Evolutionary conservation across 1,140 invertebrate species (phyloP), one percentile per base, ranked within the genome.

Genomic region (Drosophila arizonae): DNA sequence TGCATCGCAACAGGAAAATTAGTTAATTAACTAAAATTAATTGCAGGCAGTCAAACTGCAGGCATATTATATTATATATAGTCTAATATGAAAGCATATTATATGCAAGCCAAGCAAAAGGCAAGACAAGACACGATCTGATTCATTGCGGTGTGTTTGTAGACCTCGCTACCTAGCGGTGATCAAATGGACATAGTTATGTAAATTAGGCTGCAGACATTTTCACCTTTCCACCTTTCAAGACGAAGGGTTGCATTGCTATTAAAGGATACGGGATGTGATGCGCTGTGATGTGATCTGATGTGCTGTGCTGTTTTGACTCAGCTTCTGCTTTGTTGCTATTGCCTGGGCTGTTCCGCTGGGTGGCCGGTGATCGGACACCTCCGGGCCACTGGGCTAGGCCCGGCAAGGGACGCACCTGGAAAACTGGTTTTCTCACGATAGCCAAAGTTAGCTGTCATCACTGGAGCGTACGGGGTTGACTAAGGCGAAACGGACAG

Each of bases 361-460:
- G 24, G n/a, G 15, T 60, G 41, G 33, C 48, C 43, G 56, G 30
- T 43, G 45, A 88, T 66, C 60, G 82, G 81, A 82, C 81, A 86
- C 67, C 81, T 63, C 15, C 17, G 21, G 33, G 41, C 51, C 43
- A 71, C 52, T 55, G 50, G 41, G 55, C 60, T 68, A 56, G 69
- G 74, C 60, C 33, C 13, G 26, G 13, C 24, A 50, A 56, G 36
- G 33, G 36, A 17, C 43, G 58, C 74, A 72, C 39, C 50, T 65
- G 46, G 68, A 43, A 87, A 88, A 88, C 84, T 80, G 84, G 82
- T 88, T 88, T 87, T 88, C 85, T 84, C 85, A 84, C 80, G 84
- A 63, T 71, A 66, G 61, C 64, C 77, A 63, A 57, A 30, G 21
- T 6, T 21, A 6, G 24, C 55, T 61, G 41, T 60, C 46, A 56